Base-by-base conservation (phyloP, 2,113 vertebrate species). In the Oncorhynchus keta region DNA sequence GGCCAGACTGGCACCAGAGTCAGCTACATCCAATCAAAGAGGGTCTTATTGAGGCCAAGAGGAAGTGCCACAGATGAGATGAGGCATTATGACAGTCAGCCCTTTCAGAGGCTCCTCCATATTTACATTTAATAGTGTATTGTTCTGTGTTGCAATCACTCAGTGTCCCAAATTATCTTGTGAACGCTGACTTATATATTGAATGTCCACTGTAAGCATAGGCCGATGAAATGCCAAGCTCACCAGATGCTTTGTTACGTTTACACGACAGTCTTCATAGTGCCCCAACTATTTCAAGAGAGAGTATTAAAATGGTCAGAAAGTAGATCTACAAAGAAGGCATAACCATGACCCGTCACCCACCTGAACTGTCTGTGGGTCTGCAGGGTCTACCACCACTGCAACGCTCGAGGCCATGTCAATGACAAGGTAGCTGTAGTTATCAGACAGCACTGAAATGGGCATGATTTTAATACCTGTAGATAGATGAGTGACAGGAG, bases 371-470 rank as follows among this genome's bases (percentile, higher is more conserved):
- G 91, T 93, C 72, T 95, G 91, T 0, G 98, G 98, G 89, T 99
- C 97, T 0, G 97, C 96, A 9, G 98, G 98, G 80, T 99, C 98
- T 0, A 99, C 86, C 30, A 92, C 96, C 0, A 94, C 97, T 0
- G 97, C 97, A 18, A 89, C 86, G 72, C 92, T 80, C 0, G 96
- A 95, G 62, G 84, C 87, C 5, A 94, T 97, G 92, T 99, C 97
- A 0, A 99, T 94, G 64, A 99, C 83, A 64, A 99, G 94, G 88
- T 99, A 99, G 93, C 97, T 97, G 92, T 99, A 99, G 93, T 99
- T 99, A 92, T 97, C 97, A 3, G 95, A 95, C 30, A 99, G 93
- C 13, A 99, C 95, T 0, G 97, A 93, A 80, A 99, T 94, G 64
- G 98, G 98, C 82, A 99, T 93, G 79, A 99, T 97, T 93, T 99